Evolutionary conservation across 2,797 vertebrate genomes (phyloP).

Genomic region (Aphelocoma californica): DNA sequence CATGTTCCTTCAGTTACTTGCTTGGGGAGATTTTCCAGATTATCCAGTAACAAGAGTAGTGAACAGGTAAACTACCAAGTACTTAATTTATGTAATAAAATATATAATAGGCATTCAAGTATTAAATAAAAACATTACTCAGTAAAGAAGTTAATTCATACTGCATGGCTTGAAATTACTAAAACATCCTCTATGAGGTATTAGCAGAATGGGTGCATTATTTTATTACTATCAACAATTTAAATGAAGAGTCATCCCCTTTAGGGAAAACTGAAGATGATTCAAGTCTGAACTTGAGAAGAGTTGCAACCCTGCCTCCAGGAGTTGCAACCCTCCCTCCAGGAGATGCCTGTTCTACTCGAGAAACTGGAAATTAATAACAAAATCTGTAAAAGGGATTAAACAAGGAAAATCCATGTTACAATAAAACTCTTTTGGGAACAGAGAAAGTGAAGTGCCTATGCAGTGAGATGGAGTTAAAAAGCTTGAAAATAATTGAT

Average conservation of each 20-base stretch:
- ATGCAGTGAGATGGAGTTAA: not conserved
- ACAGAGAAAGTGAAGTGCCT: not conserved
- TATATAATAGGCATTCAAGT: not conserved
- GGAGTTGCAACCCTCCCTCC: not conserved
- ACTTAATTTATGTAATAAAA: not conserved
- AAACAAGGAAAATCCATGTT: not conserved
- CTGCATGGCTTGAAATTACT: not conserved
- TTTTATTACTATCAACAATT: not conserved
- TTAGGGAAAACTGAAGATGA: not conserved
- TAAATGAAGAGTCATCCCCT: not conserved
- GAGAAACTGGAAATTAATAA: not conserved
- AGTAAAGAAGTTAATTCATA: not conserved
- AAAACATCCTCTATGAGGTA: not conserved
- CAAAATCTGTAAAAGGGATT: not conserved
- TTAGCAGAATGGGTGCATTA: not conserved
- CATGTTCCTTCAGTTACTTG: not conserved
- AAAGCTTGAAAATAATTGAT: not conserved
- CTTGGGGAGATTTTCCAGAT: not conserved
- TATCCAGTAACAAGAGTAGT: not conserved
- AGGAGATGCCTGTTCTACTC: not conserved
- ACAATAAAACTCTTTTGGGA: not conserved
- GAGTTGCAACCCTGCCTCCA: not conserved
- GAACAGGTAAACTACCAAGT: not conserved
- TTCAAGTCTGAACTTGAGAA: not conserved
- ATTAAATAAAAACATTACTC: not conserved